These are phyloP conservation scores for Papilio polyxenes DNA, from an alignment of 1,140 invertebrate genomes.

Conservation along the genomic window DNA sequence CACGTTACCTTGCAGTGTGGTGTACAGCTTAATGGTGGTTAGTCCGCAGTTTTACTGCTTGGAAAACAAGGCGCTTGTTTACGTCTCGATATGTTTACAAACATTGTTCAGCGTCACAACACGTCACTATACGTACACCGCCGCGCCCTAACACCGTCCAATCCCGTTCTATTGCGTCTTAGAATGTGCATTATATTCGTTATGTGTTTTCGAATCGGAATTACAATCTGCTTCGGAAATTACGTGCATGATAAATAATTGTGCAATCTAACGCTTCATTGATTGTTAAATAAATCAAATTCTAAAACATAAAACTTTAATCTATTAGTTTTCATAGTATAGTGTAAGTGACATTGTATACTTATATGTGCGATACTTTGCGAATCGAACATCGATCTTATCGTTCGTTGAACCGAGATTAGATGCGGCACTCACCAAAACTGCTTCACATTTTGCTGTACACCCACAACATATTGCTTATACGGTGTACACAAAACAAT, in stretches of 20 bases:
- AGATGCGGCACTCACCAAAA: slow-evolving; percentile 11
- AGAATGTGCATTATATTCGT: slow-evolving; percentile 48
- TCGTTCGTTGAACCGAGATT: slow-evolving; percentile 16
- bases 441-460: background rate
- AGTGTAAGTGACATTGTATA: background rate
- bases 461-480: background rate
- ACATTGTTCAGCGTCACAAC: slow-evolving; percentile 70
- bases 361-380: background rate
- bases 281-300: no score
- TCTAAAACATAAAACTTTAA: no score
- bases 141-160: slow-evolving; percentile 54
- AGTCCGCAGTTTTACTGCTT: slow-evolving; percentile 47
- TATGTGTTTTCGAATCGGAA: slow-evolving; percentile 33
- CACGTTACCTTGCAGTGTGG: slow-evolving; percentile 17
- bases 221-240: background rate
- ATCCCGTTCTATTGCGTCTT: slow-evolving; percentile 70
- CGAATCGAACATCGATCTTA: slow-evolving; percentile 22
- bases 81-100: slow-evolving; percentile 72
- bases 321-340: background rate
- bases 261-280: background rate
- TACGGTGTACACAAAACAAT: background rate
- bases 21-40: background rate
- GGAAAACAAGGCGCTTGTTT: slow-evolving; percentile 69
- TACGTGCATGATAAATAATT: background rate
- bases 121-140: slow-evolving; percentile 59